phyloP scores from a whole-genome alignment of 2,888 invertebrate genomes.

The Mythimna impura region DNA sequence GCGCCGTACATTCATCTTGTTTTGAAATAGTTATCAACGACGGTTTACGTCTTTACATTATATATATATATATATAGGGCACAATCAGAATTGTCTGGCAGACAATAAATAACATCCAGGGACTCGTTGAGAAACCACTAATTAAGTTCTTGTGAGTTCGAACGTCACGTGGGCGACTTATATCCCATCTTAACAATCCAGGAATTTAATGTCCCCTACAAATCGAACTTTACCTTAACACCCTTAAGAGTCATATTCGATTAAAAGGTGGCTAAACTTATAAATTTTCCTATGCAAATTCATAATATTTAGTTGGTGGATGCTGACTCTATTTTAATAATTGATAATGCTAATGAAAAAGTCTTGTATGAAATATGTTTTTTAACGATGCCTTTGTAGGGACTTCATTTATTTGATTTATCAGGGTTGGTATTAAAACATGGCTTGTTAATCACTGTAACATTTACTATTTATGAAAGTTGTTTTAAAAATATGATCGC shows the following conservation, averaged over 20 bases:
- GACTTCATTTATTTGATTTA: conserved; percentile 40
- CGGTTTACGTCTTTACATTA: conserved; percentile 69
- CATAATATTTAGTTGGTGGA: conserved; percentile 76
- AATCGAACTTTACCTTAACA: conserved; percentile 66
- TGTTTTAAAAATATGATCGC: conserved; percentile 11
- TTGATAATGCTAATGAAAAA: conserved; percentile 84
- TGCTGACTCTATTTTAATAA: conserved; percentile 81
- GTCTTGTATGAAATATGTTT: conserved; percentile 60
- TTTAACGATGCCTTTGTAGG: conserved; percentile 53
- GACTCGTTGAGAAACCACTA: conserved; percentile 84
- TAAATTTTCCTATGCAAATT: conserved; percentile 79
- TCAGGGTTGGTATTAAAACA: conserved; percentile 18
- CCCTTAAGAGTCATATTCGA: conserved; percentile 55
- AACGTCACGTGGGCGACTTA: conserved; percentile 80
- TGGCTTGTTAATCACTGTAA: conserved; percentile 16
- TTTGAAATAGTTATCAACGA: conserved; percentile 74
- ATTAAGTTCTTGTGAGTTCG: conserved; percentile 87
- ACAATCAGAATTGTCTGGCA: conserved; percentile 83
- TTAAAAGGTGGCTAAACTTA: conserved; percentile 39
- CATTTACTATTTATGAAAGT: conserved; percentile 2
- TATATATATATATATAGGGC: too few species aligned
- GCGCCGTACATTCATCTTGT: conserved; percentile 73
- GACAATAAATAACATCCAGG: conserved; percentile 85
- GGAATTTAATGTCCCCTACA: conserved; percentile 53
- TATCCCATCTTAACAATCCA: conserved; percentile 77